Evolutionary conservation across 2,113 vertebrate species (phyloP).

Genomic region (Aegotheles bennettii): DNA sequence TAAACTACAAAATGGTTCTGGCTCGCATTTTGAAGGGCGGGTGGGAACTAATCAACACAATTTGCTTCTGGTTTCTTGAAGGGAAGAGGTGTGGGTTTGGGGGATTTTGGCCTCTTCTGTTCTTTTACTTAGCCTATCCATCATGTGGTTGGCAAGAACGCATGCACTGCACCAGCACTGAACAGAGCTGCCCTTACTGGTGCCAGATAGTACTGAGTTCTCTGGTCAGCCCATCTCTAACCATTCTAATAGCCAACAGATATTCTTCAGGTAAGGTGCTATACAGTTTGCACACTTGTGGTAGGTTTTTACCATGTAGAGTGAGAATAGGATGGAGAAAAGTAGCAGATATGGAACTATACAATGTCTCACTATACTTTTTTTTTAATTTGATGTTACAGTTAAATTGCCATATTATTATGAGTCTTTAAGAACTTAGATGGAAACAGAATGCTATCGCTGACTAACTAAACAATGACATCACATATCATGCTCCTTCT

Average conservation of each 20-base stretch:
- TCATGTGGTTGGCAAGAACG: not conserved
- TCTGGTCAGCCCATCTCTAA: not conserved
- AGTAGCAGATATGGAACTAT: not conserved
- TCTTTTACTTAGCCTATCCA: not conserved
- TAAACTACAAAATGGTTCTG: not conserved
- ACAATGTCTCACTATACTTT: not conserved
- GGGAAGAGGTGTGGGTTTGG: not conserved
- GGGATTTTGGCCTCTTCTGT: rapidly evolving
- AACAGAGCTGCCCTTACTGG: not conserved
- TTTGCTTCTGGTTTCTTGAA: not conserved
- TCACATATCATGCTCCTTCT: not conserved
- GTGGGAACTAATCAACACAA: rapidly evolving
- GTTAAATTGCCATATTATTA: not conserved
- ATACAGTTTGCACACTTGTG: not conserved
- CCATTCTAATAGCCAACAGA: not conserved
- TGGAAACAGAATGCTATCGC: not conserved
- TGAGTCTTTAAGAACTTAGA: not conserved
- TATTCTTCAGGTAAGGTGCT: not conserved
- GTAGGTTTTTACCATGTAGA: not conserved
- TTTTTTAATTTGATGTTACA: not conserved
- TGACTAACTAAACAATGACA: not conserved
- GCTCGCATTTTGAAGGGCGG: not conserved
- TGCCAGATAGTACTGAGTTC: not conserved
- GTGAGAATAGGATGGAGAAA: not conserved
- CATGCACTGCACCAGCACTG: not conserved